Base-by-base conservation (phyloP, 2,113 vertebrate species). In the Peromyscus polionotus region DNA sequence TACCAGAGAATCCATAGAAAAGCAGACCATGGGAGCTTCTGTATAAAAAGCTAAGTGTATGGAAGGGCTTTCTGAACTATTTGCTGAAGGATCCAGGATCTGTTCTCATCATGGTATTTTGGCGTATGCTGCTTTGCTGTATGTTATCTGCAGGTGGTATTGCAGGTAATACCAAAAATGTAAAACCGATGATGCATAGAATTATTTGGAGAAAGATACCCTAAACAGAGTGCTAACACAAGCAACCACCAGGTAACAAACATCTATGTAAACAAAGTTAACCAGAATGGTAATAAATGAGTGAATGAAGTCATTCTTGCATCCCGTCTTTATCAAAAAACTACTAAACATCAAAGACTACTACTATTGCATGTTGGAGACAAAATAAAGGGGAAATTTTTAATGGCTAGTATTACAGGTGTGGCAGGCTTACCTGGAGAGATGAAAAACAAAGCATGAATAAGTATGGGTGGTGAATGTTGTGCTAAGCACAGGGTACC, bases 61-160 rank as follows among this genome's bases (percentile, higher is more conserved):
- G 39, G 12, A 63, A 65, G 42, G 36, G 72, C 51, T 83, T 94
- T 86, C 59, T 89, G 33, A 96, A 94, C 85, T 96, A 70, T 85
- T 85, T 95, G 16, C 70, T n/a, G 65, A n/a, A 48, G 3, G 36
- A 80, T 92, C 65, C 67, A 89, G 48, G 90, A 81, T 89, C 57
- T 57, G 6, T 93, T 88, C 75, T 83, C 61, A 51, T 93, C 48
- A 77, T 91, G 84, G 73, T 48, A 70, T 94, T 94, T 96, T 94
- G 83, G 81, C 61, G 89, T 83, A 94, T 51, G 10, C 51, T 95
- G 42, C 79, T 91, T 57, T 88, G 86, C 13, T 88, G 22, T 51
- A 9, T 59, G 6, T 17, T 42, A 61, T 28, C 57, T 84, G 80
- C 80, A 84, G 57, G 33, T 63, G 36, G 7, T 84, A 42, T 39